Conservation (phyloP, 2,888 invertebrate species). For the Empis stercorea region DNA sequence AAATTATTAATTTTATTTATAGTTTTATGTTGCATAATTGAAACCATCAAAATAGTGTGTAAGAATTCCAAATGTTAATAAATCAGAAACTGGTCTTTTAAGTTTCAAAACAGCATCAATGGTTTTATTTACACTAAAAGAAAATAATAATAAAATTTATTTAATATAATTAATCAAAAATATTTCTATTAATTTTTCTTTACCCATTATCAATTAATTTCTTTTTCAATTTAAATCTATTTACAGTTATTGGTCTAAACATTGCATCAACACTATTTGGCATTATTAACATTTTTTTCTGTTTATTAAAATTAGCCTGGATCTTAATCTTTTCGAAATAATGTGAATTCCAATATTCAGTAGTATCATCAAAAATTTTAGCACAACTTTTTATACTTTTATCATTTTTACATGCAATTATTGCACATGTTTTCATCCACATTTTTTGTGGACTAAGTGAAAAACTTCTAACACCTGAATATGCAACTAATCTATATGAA, state of each 20-base stretch:
- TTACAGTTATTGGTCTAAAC: slow-evolving; percentile 18
- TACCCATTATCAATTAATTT: background rate
- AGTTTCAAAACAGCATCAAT: slow-evolving; percentile 1
- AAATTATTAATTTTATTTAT: background rate
- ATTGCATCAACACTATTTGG: slow-evolving; percentile 24
- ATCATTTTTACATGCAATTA: slow-evolving; percentile 37
- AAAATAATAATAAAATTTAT: background rate
- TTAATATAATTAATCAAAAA: too few relatives aligned
- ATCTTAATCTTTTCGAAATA: slow-evolving; percentile 23
- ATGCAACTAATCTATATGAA: slow-evolving; percentile 24
- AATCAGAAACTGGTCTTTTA: slow-evolving; percentile 12
- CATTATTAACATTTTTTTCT: slow-evolving; percentile 22
- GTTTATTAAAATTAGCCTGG: slow-evolving; percentile 19
- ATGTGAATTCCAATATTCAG: slow-evolving; percentile 18
- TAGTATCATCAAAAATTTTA: slow-evolving; percentile 13
- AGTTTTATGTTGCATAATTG: too few relatives aligned
- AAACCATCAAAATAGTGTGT: slow-evolving; percentile 21
- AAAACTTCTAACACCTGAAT: slow-evolving; percentile 14
- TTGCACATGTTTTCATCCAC: slow-evolving; percentile 32
- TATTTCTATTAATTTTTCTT: too few relatives aligned
- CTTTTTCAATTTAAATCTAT: background rate
- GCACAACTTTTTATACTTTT: slow-evolving; percentile 32
- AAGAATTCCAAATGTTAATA: slow-evolving; percentile 31
- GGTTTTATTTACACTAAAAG: slow-evolving; percentile 1
- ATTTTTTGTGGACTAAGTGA: too few relatives aligned